These are phyloP conservation scores for Pogonophryne albipinna DNA, from an alignment of 2,797 vertebrate genomes.

Conservation along the genomic window DNA sequence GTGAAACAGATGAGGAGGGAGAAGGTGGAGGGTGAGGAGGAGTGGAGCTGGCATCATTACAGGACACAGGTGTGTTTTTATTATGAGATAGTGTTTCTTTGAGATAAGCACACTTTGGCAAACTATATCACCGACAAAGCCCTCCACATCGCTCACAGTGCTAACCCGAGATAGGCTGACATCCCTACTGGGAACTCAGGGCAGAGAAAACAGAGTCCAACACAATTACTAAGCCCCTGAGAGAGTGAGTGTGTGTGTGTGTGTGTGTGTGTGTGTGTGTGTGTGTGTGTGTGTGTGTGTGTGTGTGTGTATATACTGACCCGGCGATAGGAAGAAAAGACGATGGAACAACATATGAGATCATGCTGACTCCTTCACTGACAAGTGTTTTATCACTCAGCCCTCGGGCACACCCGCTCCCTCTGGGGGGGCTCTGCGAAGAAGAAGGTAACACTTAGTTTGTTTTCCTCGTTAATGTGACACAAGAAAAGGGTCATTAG, in stretches of 20 bases:
- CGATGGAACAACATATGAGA: slow-evolving; percentile 66
- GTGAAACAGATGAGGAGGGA: slow-evolving; percentile 22
- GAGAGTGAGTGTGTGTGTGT: slow-evolving; percentile 11
- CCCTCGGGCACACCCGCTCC: neutral
- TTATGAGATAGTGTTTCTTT: slow-evolving; percentile 51
- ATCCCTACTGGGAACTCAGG: slow-evolving; percentile 44
- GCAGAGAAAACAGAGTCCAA: slow-evolving; percentile 40
- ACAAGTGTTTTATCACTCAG: slow-evolving; percentile 61
- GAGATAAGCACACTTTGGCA: slow-evolving; percentile 48
- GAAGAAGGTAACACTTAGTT: slow-evolving; percentile 45
- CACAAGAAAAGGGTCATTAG: slow-evolving; percentile 23
- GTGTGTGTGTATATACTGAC: slow-evolving; percentile 31
- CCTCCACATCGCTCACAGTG: slow-evolving; percentile 27
- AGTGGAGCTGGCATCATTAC: slow-evolving; percentile 40
- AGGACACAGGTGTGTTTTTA: slow-evolving; percentile 77
- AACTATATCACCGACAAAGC: slow-evolving; percentile 40
- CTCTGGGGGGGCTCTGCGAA: slow-evolving; percentile 23
- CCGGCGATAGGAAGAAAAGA: slow-evolving; percentile 34
- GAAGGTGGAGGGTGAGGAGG: slow-evolving; percentile 18
- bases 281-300: slow-evolving; percentile 28
- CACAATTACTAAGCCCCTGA: slow-evolving; percentile 27
- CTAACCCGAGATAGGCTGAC: slow-evolving; percentile 48
- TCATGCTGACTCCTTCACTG: slow-evolving; percentile 54
- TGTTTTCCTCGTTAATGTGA: slow-evolving; percentile 50
- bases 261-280: slow-evolving; percentile 21